Conservation (phyloP, 2,888 invertebrate species). For the Calliopum simillimum region DNA sequence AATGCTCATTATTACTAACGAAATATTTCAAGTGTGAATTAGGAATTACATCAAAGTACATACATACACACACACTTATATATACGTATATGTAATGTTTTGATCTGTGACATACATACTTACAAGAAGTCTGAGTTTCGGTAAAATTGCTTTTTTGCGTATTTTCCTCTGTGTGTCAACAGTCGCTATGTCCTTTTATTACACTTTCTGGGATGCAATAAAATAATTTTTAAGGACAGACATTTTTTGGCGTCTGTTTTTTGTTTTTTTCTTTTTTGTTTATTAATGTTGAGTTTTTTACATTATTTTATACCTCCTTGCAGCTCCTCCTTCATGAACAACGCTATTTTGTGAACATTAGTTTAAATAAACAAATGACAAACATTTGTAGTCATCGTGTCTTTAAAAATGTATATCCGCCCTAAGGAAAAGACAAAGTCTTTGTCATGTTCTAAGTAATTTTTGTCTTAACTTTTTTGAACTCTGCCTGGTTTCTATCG, state of each 20-base stretch:
- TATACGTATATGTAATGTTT: not conserved
- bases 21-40: too few species aligned
- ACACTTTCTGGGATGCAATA: not conserved
- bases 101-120: not conserved
- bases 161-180: not conserved
- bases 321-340: not conserved
- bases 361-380: conserved; percentile 14
- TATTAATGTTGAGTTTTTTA: not conserved
- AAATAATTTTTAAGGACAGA: conserved; percentile 28
- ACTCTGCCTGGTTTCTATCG: too few species aligned
- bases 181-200: not conserved
- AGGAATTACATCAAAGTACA: not conserved
- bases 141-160: not conserved
- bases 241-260: conserved; percentile 17
- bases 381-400: conserved; percentile 1
- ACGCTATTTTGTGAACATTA: not conserved
- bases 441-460: too few species aligned
- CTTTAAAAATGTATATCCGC: not conserved
- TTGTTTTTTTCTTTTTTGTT: not conserved
- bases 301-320: not conserved
- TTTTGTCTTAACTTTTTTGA: too few species aligned
- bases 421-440: too few species aligned
- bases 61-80: not conserved
- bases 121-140: not conserved
- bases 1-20: too few species aligned